phyloP scores from a whole-genome alignment of 2,113 vertebrate species.

The Leptocoma aspasia region DNA sequence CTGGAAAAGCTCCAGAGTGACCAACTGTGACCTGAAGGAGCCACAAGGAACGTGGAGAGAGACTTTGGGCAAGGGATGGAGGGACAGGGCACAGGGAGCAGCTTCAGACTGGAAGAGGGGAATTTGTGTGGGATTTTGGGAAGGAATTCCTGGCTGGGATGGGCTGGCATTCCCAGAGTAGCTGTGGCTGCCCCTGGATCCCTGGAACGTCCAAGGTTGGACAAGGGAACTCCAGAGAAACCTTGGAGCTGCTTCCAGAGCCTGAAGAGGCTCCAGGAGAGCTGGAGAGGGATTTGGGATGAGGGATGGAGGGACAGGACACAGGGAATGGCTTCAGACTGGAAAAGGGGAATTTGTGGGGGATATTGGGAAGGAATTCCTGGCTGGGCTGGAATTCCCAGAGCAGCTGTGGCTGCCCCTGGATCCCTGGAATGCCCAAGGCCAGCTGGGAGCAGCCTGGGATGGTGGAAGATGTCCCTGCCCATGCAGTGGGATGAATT shows the following conservation, averaged over 20 bases:
- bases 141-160: background rate
- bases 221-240: background rate
- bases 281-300: background rate
- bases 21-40: fast-evolving
- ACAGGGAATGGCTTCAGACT: too few species aligned
- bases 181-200: too few species aligned
- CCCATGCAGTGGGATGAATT: background rate
- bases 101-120: fast-evolving
- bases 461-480: background rate
- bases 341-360: fast-evolving
- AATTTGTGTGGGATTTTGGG: background rate
- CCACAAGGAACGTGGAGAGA: background rate
- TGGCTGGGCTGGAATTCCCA: background rate
- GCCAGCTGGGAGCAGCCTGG: background rate
- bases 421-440: background rate
- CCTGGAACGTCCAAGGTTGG: background rate
- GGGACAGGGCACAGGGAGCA: background rate
- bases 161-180: background rate
- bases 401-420: background rate
- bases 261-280: background rate
- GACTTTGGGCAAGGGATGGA: background rate
- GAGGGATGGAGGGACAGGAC: too few species aligned
- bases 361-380: background rate
- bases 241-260: background rate
- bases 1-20: background rate